Evolutionary conservation across 2,113 vertebrate species (phyloP), one percentile per base, ranked within the genome.

Genomic region (Halichoerus grypus): DNA sequence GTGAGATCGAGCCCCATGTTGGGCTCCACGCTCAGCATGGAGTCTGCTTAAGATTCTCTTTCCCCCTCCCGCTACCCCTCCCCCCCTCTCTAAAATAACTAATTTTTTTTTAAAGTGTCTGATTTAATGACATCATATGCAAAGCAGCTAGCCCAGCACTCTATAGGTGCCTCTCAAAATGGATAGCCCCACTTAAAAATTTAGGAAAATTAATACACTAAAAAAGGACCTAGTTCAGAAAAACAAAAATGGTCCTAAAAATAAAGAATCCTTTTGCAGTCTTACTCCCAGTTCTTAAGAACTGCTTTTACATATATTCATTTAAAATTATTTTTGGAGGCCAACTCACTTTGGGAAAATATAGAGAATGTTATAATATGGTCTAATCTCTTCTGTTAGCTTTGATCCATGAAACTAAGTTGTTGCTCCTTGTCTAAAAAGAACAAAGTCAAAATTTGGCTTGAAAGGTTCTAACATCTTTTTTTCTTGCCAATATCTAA

Each of bases 161-260:
- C 51, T 39, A 63, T 0, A 28, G 5, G 15, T 3, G 26, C 9
- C 49, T 21, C 36, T 26, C 19, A 51, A 51, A 69, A 21, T 49
- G 36, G 19, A 82, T 7, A 77, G 6, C 53, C 21, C 24, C 4
- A 33, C 57, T 63, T 83, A 59, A 91, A 89, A 95, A 26, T 87
- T 87, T 42, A 83, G 49, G 22, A 42, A 93, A 85, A 77, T 49
- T 57, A 93, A 21, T 28, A 92, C 2, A 63, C 33, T 74, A 61
- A 59, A n/a, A 72, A 49, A 28, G 24, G 10, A 61, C 59, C 36
- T 33, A n/a, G 26, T 22, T 94, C 42, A 33, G 85, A 24, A 92
- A 93, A 83, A 22, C 31, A 85, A 95, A 96, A 86, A 51, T 26
- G 72, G 42, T n/a, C 83, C 87, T 86, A 69, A 80, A 94, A 97